Evolutionary conservation across 2,113 vertebrate genomes (phyloP).

Genomic region (Spea multiplicata): DNA sequence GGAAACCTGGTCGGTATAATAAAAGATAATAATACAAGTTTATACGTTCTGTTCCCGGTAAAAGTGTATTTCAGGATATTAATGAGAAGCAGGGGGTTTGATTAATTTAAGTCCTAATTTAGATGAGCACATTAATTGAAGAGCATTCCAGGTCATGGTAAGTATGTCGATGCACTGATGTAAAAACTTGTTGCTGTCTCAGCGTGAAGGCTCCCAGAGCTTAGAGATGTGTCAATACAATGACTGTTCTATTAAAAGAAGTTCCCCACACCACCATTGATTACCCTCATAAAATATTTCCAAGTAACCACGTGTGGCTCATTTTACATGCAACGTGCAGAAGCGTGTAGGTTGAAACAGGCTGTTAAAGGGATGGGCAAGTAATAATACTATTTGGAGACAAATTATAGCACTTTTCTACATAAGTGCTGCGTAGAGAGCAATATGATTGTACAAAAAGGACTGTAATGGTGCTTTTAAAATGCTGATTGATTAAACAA

Average conservation of each 20-base stretch:
- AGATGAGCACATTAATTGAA: conserved; percentile 17
- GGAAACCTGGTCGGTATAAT: too few species aligned
- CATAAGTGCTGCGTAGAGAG: too few species aligned
- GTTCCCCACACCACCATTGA: conserved; percentile 26
- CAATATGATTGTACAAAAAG: too few species aligned
- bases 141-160: conserved; percentile 19
- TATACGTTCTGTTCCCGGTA: too few species aligned
- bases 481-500: too few species aligned
- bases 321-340: neutral
- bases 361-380: neutral
- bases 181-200: conserved; percentile 18
- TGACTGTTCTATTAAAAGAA: conserved; percentile 18
- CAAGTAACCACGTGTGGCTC: conserved; percentile 21
- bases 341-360: conserved; percentile 1
- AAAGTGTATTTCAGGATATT: too few species aligned
- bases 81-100: too few species aligned
- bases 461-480: too few species aligned
- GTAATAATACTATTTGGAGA: neutral
- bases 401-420: too few species aligned
- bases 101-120: neutral
- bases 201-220: conserved; percentile 18
- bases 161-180: neutral
- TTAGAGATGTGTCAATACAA: conserved; percentile 23
- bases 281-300: conserved; percentile 32
- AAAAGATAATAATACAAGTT: too few species aligned